Evolutionary conservation across 2,113 vertebrate species (phyloP).

Genomic region (Nycticebus coucang): DNA sequence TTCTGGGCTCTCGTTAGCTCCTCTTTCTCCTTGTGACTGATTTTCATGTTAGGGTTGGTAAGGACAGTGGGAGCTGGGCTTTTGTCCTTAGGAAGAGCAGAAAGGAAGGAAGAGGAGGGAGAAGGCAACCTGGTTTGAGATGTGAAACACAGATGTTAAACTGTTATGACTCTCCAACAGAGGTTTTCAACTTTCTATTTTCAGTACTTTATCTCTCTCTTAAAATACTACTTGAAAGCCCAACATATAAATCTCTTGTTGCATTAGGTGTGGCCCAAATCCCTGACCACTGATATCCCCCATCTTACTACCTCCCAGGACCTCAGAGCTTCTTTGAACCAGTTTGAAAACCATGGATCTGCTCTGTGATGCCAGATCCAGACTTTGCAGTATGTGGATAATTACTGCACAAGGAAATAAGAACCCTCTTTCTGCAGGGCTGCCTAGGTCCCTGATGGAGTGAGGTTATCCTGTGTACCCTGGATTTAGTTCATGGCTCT

Average conservation of each 20-base stretch:
- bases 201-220: slow-evolving; percentile 32
- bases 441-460: not conserved
- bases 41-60: not conserved
- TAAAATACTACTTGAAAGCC: not conserved
- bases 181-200: slow-evolving; percentile 47
- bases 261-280: not conserved
- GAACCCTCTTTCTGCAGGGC: not conserved
- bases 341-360: not conserved
- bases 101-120: not conserved
- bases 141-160: not conserved
- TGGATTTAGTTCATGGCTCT: not conserved
- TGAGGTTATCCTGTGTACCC: not conserved
- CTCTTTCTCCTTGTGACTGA: not conserved
- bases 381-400: not conserved
- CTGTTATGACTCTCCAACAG: not conserved
- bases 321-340: not conserved
- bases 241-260: not conserved
- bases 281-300: not conserved
- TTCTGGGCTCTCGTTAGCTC: not conserved
- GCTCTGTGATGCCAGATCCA: not conserved
- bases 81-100: not conserved
- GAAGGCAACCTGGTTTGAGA: not conserved
- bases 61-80: not conserved
- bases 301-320: not conserved
- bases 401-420: not conserved